Evolutionary conservation across 1,140 invertebrate genomes (phyloP).

Genomic region (Euwallacea similis): DNA sequence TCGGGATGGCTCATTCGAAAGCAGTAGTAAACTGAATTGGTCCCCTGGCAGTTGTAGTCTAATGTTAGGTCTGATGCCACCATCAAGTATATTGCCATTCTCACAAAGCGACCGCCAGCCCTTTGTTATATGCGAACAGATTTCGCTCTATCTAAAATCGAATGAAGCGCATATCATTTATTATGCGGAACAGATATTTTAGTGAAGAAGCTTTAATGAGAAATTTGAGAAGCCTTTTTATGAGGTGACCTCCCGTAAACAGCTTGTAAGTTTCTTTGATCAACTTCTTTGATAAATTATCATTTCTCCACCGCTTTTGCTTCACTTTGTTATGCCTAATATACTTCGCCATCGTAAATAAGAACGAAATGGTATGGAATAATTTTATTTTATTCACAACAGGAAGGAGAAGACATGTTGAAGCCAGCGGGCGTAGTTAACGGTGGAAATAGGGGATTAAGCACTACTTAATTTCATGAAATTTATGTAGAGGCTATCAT

Average conservation of each 20-base stretch:
- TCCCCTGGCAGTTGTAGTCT: slow-evolving; percentile 51
- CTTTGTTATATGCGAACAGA: slow-evolving; percentile 18
- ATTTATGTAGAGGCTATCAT: too few species aligned
- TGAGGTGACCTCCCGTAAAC: too few species aligned
- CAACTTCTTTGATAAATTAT: slow-evolving; percentile 35
- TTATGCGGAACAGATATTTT: too few species aligned
- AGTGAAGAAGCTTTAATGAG: too few species aligned
- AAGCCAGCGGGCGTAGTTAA: neutral
- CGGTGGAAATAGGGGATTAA: too few species aligned
- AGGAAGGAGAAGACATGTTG: slow-evolving; percentile 1
- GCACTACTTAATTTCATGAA: too few species aligned
- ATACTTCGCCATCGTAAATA: slow-evolving; percentile 40
- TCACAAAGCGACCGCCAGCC: slow-evolving; percentile 51
- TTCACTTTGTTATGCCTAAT: slow-evolving; percentile 39
- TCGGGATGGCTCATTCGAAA: slow-evolving; percentile 44
- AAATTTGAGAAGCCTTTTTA: too few species aligned
- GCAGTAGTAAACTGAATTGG: slow-evolving; percentile 51
- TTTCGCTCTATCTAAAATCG: neutral
- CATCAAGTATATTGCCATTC: slow-evolving; percentile 54
- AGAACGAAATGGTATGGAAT: slow-evolving; percentile 40
- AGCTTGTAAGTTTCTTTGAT: too few species aligned
- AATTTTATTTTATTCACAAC: slow-evolving; percentile 40
- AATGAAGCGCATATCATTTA: too few species aligned
- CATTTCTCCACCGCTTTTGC: slow-evolving; percentile 39
- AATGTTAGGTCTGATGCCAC: slow-evolving; percentile 49